Base-by-base conservation (phyloP, 2,113 vertebrate genomes). In the Lagenorhynchus albirostris region DNA sequence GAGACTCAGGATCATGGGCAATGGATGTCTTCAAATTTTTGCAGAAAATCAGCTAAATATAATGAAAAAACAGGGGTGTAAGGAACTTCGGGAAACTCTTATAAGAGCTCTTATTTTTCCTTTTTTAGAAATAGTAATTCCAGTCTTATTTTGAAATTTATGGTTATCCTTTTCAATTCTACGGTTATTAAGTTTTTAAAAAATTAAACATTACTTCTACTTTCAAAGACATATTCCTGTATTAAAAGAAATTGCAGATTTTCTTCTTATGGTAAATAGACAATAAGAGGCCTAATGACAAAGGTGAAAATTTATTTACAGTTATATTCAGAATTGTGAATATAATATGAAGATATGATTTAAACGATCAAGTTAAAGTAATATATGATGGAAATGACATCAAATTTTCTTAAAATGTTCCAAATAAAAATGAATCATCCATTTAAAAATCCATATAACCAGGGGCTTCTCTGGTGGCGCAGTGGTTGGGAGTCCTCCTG, bases 381-480 rank as follows among this genome's bases (percentile, higher is more conserved):
- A 76, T 13, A 33, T 83, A 44, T 44, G 13, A 80, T 91, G 36
- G 14, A 23, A 44, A 85, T 63, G 11, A n/a, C 55, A 41, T 80
- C 41, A 65, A 41, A 67, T 87, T 70, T 92, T 88, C 26, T 84
- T 26, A 70, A 96, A 82, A 74, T 83, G 25, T 67, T 50, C 68
- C 55, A 89, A 90, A 90, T 73, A 53, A 76, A 76, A 81, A 71
- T 90, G 26, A 91, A 63, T 85, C 82, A 74, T 47, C 15, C 31
- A 87, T 38, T 91, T 55, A 58, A 91, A 98, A 97, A 96, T 93
- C 26, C 89, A 4, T 92, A 60, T 96, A 93, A 33, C 7, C 7
- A 33, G 47, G 47, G 47, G 47, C 47, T 47, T 47, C 47, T 12
- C 47, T 47, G 47, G 47, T 47, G 47, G 47, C 47, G 11, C 47